Evolutionary conservation across 2,888 invertebrate genomes (phyloP).

Genomic region (Sphecodes monilicornis): DNA sequence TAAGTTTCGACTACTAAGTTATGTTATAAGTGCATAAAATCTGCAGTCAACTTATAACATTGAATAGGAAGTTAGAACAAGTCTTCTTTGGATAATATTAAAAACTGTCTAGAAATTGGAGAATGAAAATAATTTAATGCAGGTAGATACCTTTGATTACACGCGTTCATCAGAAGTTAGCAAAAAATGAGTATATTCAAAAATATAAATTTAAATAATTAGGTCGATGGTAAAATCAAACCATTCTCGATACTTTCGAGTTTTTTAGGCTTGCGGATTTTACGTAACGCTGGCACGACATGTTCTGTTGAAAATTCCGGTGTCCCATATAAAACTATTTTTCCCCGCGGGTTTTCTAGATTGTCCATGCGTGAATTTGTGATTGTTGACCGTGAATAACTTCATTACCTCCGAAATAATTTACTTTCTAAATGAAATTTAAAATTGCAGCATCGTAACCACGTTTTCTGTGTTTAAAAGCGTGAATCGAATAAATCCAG

Average conservation of each 20-base stretch:
- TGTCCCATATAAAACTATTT: constrained; percentile 30
- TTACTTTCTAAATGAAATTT: constrained; percentile 32
- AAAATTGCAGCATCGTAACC: constrained; percentile 21
- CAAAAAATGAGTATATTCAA: background rate
- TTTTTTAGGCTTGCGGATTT: background rate
- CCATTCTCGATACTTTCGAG: background rate
- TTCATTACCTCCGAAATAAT: constrained; percentile 37
- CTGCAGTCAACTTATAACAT: too few species aligned
- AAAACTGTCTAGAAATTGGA: background rate
- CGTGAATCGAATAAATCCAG: constrained; percentile 28
- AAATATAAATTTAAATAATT: constrained; percentile 29
- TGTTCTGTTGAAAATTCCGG: constrained; percentile 9
- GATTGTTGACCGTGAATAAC: constrained; percentile 51
- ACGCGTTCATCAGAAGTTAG: background rate
- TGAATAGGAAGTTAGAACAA: background rate
- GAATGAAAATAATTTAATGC: background rate
- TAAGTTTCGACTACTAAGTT: too few species aligned
- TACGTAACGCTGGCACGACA: constrained; percentile 16
- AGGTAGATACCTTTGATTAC: background rate
- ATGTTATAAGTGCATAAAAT: too few species aligned
- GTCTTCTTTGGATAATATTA: background rate
- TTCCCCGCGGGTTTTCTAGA: constrained; percentile 28
- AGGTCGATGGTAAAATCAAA: background rate
- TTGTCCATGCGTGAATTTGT: constrained; percentile 37
- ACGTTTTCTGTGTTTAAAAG: background rate